phyloP scores from a whole-genome alignment of 2,113 vertebrate genomes.

The Labeo catla region DNA sequence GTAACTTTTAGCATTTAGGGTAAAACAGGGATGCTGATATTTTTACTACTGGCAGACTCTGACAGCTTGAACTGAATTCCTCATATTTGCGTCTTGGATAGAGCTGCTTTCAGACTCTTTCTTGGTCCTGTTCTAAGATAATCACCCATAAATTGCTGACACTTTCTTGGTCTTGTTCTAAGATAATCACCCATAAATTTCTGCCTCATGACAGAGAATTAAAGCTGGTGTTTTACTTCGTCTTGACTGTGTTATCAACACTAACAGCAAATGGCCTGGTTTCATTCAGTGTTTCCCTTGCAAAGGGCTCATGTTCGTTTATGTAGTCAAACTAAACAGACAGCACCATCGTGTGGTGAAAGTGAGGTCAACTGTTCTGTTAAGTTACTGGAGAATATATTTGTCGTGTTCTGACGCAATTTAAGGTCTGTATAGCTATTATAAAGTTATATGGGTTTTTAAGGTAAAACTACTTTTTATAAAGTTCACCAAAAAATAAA shows the following conservation, averaged over 20 bases:
- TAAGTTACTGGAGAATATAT: background rate
- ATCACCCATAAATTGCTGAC: slow-evolving; percentile 70
- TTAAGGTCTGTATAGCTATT: background rate
- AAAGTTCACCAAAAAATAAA: background rate
- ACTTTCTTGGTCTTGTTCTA: slow-evolving; percentile 67
- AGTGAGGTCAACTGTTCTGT: background rate
- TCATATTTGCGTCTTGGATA: background rate
- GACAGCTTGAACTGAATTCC: background rate
- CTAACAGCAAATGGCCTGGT: background rate
- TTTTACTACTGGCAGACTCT: background rate
- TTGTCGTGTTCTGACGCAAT: background rate
- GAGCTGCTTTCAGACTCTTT: slow-evolving; percentile 18
- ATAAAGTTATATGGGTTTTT: background rate
- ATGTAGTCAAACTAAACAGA: slow-evolving; percentile 62
- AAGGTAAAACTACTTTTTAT: background rate
- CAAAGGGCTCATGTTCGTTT: slow-evolving; percentile 61
- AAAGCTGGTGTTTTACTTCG: slow-evolving; percentile 60
- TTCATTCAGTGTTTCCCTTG: background rate
- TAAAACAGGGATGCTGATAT: background rate
- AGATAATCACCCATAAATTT: slow-evolving; percentile 74
- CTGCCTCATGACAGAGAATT: slow-evolving; percentile 73
- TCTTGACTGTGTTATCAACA: slow-evolving; percentile 52
- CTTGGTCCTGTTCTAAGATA: slow-evolving; percentile 71
- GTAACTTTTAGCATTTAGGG: background rate
- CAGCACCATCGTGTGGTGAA: slow-evolving; percentile 52